These are phyloP conservation scores for Cacoxenus indagator DNA, from an alignment of 2,888 invertebrate genomes.

Conservation along the genomic window DNA sequence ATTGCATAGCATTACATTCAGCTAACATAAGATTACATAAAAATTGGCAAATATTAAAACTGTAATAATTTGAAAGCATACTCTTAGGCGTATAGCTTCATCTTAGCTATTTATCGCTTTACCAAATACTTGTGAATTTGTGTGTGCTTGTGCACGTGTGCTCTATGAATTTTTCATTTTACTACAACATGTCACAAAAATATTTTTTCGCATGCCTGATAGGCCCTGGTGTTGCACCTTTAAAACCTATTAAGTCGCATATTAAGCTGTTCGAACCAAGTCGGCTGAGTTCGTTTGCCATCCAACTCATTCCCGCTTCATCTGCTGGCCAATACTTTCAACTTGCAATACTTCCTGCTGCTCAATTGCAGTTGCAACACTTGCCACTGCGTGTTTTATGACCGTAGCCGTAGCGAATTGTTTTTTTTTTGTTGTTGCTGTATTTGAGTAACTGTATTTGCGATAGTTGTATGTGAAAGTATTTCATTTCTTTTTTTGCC, in stretches of 20 bases:
- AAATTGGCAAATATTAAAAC: constrained; percentile 1
- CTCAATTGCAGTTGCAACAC: constrained; percentile 19
- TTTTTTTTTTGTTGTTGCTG: not conserved
- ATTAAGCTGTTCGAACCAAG: constrained; percentile 14
- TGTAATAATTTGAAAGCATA: not conserved
- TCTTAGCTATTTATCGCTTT: not conserved
- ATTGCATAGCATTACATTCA: constrained; percentile 10
- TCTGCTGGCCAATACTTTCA: not conserved
- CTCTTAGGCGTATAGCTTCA: not conserved
- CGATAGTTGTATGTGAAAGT: not conserved
- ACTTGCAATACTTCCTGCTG: not conserved
- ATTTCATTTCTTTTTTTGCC: not conserved
- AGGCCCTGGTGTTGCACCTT: constrained; percentile 11
- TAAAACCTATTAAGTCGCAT: constrained; percentile 26
- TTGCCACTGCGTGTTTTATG: constrained; percentile 15
- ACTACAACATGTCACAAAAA: constrained; percentile 6
- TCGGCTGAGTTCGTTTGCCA: not conserved
- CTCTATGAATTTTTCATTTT: not conserved
- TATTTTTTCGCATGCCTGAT: not conserved
- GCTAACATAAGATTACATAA: constrained; percentile 2
- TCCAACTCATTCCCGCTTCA: not conserved
- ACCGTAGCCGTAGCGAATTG: not conserved
- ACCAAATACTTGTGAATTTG: not conserved
- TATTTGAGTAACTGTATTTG: not conserved
- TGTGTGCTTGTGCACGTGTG: too few relatives aligned